Base-by-base conservation (phyloP, 2,888 invertebrate genomes). In the Melinaea marsaeus region DNA sequence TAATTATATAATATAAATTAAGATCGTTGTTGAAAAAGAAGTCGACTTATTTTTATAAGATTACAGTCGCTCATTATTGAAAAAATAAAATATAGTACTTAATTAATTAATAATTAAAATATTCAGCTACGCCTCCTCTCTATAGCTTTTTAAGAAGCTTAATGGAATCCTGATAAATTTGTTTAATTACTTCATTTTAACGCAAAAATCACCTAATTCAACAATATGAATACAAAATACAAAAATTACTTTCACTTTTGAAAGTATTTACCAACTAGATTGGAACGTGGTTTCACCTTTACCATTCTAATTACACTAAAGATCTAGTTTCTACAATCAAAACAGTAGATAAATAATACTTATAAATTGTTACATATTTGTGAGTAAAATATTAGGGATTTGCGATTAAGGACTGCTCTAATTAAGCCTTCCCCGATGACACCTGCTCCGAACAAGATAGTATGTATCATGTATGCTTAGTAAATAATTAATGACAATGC, bases 391-490 rank as follows among this genome's bases (percentile, higher is more conserved):
- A 69, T 68, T 64, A 67, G 61, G 55, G 57, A 45, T 33, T 59
- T 71, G 67, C 68, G 69, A 68, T 69, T 72, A 63, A 64, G 65
- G 65, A 62, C 66, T 62, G 65, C 67, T 65, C 65, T 66, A 69
- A 72, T 72, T 71, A 71, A 68, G 65, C 66, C 67, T 66, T 66
- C 67, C 62, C 67, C 60, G 68, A 67, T 68, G 70, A 71, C 73
- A 72, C 72, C 72, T 70, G 71, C 67, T 71, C 63, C 71, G 65
- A 71, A 71, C 61, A 66, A 67, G 69, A 69, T 70, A 68, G 55
- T 62, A 45, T 64, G 60, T 63, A 62, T 64, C 57, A 61, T 58
- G 60, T 60, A 58, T 55, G 60, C 61, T 63, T 61, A 59, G 58
- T 64, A 62, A 57, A 60, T 69, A 59, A 61, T 62, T 67, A 61